These are phyloP conservation scores for Drosophila equinoxialis DNA, from an alignment of 1,140 invertebrate genomes.

Conservation along the genomic window DNA sequence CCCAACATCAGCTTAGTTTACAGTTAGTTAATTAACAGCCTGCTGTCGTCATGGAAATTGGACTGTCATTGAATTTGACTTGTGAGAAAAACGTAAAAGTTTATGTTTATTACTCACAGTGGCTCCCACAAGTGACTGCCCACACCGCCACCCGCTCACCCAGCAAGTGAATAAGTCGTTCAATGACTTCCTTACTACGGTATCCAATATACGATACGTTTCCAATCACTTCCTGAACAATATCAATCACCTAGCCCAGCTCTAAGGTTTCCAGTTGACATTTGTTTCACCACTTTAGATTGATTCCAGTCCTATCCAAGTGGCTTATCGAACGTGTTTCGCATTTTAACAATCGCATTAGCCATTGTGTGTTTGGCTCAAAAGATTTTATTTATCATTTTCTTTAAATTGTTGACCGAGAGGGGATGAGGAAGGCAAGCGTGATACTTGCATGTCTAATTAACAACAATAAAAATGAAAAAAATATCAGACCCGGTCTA, in stretches of 20 bases:
- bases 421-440: not conserved
- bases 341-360: slow-evolving; percentile 56
- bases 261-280: slow-evolving; percentile 59
- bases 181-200: slow-evolving; percentile 49
- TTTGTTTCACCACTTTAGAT: slow-evolving; percentile 46
- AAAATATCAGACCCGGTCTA: slow-evolving; percentile 1
- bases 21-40: slow-evolving; percentile 61
- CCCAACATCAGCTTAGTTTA: slow-evolving; percentile 32
- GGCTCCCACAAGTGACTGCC: slow-evolving; percentile 40
- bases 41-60: slow-evolving; percentile 11
- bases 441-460: slow-evolving; percentile 12
- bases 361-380: slow-evolving; percentile 9
- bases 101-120: slow-evolving; percentile 24
- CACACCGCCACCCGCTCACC: slow-evolving; percentile 16
- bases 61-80: slow-evolving; percentile 25
- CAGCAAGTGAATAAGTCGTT: slow-evolving; percentile 44
- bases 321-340: slow-evolving; percentile 49
- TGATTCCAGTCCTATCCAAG: slow-evolving; percentile 18
- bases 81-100: not conserved
- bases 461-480: slow-evolving; percentile 9
- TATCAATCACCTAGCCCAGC: slow-evolving; percentile 55
- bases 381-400: slow-evolving; percentile 21
- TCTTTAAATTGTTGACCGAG: slow-evolving; percentile 22
- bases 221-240: slow-evolving; percentile 63
- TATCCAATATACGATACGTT: slow-evolving; percentile 31